Evolutionary conservation across 2,888 invertebrate species (phyloP).

Genomic region (Spatulosminthurus flaviceps): DNA sequence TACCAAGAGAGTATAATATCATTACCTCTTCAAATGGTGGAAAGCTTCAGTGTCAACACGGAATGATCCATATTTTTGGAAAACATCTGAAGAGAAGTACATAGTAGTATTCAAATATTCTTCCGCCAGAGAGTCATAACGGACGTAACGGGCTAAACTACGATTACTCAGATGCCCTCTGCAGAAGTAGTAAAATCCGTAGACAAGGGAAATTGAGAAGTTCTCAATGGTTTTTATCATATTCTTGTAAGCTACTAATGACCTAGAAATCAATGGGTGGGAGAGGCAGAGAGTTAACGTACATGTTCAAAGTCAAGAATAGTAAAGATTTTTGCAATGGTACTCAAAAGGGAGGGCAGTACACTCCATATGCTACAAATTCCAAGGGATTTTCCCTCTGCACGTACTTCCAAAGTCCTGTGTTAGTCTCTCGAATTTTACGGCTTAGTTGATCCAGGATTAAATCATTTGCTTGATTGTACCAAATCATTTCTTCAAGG

Average conservation of each 20-base stretch:
- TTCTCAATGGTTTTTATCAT: slow-evolving; percentile 68
- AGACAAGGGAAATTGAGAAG: slow-evolving; percentile 67
- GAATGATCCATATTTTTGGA: slow-evolving; percentile 41
- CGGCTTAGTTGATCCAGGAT: slow-evolving; percentile 65
- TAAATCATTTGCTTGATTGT: slow-evolving; percentile 65
- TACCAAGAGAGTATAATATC: not conserved
- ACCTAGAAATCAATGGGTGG: slow-evolving; percentile 57
- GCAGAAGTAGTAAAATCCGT: slow-evolving; percentile 67
- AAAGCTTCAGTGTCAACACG: slow-evolving; percentile 24
- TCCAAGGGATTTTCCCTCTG: not conserved
- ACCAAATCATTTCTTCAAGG: slow-evolving; percentile 65
- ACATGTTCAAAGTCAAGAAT: no score
- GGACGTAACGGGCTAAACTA: slow-evolving; percentile 64
- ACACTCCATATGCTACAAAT: no score
- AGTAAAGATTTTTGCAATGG: no score
- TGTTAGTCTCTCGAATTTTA: slow-evolving; percentile 64
- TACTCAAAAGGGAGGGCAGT: not conserved
- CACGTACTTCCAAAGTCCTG: slow-evolving; percentile 65
- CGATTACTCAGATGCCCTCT: slow-evolving; percentile 65
- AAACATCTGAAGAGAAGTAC: slow-evolving; percentile 66
- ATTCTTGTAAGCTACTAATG: slow-evolving; percentile 68
- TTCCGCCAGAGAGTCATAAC: slow-evolving; percentile 66
- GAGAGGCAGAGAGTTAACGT: slow-evolving; percentile 8
- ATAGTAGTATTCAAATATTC: slow-evolving; percentile 67
- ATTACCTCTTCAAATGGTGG: slow-evolving; percentile 26